Conservation (phyloP, 2,113 vertebrate species). For the Microtus pennsylvanicus region DNA sequence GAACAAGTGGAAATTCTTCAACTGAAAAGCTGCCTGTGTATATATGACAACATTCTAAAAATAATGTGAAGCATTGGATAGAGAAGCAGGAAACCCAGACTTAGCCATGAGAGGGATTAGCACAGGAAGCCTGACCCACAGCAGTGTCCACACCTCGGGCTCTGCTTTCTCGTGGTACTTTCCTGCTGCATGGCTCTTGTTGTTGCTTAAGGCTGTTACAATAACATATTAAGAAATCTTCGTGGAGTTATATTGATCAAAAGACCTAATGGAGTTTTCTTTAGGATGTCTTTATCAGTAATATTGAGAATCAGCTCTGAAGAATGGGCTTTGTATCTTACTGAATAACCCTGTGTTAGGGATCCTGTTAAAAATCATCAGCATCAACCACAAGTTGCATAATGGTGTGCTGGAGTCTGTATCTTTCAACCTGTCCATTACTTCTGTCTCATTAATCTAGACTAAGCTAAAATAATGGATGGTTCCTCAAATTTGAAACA, state of each 20-base stretch:
- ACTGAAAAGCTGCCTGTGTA: not conserved
- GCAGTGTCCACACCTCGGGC: not conserved
- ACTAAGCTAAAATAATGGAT: not conserved
- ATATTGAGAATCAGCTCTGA: not conserved
- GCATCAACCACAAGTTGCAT: not conserved
- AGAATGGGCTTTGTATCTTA: not conserved
- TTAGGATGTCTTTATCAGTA: constrained; percentile 21
- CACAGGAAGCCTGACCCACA: rapidly evolving
- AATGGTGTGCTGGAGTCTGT: not conserved
- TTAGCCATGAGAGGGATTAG: not conserved
- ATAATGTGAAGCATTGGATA: not conserved
- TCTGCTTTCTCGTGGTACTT: not conserved
- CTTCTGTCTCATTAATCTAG: not conserved
- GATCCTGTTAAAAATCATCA: not conserved
- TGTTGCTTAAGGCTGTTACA: not conserved
- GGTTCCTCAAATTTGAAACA: not conserved
- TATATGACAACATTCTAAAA: constrained; percentile 26
- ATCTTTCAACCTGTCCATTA: not conserved
- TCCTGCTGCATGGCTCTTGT: not conserved
- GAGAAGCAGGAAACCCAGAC: not conserved
- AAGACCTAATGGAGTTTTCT: not conserved
- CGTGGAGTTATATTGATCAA: not conserved
- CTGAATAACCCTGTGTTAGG: not conserved
- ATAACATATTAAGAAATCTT: not conserved
- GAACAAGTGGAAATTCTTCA: not conserved